Conservation (phyloP, 1,140 invertebrate species). For the Cardiocondyla obscurior region DNA sequence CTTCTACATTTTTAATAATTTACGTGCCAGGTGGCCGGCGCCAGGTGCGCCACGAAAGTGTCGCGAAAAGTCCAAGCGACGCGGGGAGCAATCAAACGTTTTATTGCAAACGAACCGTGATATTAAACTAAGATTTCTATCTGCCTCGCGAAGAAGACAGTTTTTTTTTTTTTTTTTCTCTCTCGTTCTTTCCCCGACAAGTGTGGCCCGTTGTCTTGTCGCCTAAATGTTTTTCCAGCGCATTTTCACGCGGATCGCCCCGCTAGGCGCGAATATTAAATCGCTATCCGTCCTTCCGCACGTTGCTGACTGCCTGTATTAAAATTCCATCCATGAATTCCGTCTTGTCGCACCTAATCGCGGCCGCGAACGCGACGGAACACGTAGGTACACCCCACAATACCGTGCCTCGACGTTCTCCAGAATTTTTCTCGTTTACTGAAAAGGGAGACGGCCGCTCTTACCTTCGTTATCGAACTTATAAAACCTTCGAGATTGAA, state of each 20-base stretch:
- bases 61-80: constrained; percentile 1
- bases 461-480: constrained; percentile 50
- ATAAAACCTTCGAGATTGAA: constrained; percentile 49
- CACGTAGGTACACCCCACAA: no score
- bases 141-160: background rate
- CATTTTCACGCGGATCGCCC: background rate
- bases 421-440: constrained; percentile 10
- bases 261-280: constrained; percentile 34
- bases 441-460: background rate
- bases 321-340: constrained; percentile 33
- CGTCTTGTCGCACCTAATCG: background rate
- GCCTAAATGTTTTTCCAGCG: constrained; percentile 16
- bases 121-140: constrained; percentile 43
- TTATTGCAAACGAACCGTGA: constrained; percentile 4
- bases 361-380: background rate
- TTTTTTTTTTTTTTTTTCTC: background rate
- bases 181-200: constrained; percentile 6
- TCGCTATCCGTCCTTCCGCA: constrained; percentile 10
- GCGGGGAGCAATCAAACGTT: constrained; percentile 9
- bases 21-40: background rate
- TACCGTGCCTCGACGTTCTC: background rate
- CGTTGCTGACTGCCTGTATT: background rate
- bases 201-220: background rate
- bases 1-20: background rate
- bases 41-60: background rate